These are phyloP conservation scores for Ciconia boyciana DNA, from an alignment of 2,113 vertebrate species.

Conservation along the genomic window DNA sequence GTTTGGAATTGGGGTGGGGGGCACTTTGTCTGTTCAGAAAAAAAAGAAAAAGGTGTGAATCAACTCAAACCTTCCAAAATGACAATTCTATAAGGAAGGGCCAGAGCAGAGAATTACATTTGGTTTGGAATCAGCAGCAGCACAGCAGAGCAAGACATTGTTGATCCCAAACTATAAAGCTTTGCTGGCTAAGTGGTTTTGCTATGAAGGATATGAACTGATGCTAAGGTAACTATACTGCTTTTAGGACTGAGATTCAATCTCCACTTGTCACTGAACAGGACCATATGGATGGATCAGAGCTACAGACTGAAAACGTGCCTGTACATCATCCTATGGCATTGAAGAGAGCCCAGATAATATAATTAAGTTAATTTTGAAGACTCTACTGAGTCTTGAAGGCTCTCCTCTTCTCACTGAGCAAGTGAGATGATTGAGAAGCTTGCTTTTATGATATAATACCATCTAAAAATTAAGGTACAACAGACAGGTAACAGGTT, in stretches of 20 bases:
- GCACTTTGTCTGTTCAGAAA: not conserved
- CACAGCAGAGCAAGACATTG: not conserved
- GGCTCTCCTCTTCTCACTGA: not conserved
- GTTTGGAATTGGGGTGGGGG: not conserved
- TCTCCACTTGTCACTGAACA: not conserved
- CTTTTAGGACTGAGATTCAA: not conserved
- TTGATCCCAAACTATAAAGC: not conserved
- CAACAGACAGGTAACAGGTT: not conserved
- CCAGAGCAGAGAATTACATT: not conserved
- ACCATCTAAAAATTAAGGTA: not conserved
- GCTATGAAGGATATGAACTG: not conserved
- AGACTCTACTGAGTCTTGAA: not conserved
- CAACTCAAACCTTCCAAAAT: not conserved
- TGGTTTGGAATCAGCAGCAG: not conserved
- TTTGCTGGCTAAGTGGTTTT: not conserved
- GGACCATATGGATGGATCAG: not conserved
- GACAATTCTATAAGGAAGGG: not conserved
- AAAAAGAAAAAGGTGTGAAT: not conserved
- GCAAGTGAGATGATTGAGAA: not conserved
- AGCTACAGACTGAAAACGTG: not conserved
- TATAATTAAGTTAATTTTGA: not conserved
- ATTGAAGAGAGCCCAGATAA: not conserved
- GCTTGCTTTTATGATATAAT: not conserved
- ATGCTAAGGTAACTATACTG: not conserved
- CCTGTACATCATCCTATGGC: not conserved